phyloP scores from a whole-genome alignment of 2,113 vertebrate species.

The Nanorana parkeri region DNA sequence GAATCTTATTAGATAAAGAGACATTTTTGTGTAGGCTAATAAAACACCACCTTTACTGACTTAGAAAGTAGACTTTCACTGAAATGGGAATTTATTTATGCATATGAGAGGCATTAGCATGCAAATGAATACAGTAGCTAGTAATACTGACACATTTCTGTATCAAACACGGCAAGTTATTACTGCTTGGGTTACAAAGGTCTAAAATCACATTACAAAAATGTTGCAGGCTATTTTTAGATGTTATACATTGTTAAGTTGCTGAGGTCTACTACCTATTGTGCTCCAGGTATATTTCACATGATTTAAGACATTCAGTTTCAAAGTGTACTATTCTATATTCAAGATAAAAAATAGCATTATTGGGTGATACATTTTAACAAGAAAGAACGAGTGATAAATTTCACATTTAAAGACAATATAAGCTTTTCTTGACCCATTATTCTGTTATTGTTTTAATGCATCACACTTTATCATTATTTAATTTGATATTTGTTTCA shows the following conservation, averaged over 20 bases:
- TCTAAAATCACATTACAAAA: conserved; percentile 41
- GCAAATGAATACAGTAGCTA: conserved; percentile 42
- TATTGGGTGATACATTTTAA: neutral
- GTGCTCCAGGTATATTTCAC: neutral
- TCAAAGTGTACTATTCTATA: neutral
- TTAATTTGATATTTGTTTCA: no score
- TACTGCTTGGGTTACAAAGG: conserved; percentile 43
- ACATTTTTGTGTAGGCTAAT: neutral
- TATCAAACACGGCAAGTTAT: conserved; percentile 45
- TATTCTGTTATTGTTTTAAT: neutral
- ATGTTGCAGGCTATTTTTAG: conserved; percentile 49
- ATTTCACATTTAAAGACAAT: neutral
- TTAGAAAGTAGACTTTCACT: conserved; percentile 5
- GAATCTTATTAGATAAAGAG: neutral
- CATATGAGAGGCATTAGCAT: conserved; percentile 26
- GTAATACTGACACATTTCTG: conserved; percentile 16
- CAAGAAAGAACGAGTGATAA: neutral
- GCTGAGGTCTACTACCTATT: neutral
- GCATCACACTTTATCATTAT: no score
- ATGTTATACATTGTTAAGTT: neutral
- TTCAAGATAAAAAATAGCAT: neutral
- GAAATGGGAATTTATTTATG: conserved; percentile 39
- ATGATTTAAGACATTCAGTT: neutral
- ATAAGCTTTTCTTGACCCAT: neutral
- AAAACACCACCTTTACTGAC: conserved; percentile 15